Conservation (phyloP, 2,113 vertebrate species). For the Upupa epops region DNA sequence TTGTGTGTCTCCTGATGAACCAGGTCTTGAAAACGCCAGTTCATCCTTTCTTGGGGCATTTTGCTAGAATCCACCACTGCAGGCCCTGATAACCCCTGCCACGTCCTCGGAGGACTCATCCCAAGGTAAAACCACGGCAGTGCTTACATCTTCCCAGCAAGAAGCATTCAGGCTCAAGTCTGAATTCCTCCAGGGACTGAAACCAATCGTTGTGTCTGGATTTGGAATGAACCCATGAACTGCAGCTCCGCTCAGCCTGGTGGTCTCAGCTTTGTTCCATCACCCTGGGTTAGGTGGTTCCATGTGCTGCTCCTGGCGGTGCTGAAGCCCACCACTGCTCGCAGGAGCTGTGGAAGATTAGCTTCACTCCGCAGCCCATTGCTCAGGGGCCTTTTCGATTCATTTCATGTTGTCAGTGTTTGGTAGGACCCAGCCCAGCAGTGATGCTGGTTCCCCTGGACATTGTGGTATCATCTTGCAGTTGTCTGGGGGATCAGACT, state of each 20-base stretch:
- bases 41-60: not conserved
- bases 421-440: not conserved
- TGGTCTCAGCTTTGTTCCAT: not conserved
- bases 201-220: not conserved
- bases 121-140: not conserved
- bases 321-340: not conserved
- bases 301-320: not conserved
- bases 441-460: not conserved
- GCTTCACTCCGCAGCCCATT: not conserved
- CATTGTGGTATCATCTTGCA: not conserved
- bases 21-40: not conserved
- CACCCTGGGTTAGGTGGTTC: accelerated
- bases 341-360: not conserved
- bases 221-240: not conserved
- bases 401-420: not conserved
- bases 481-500: accelerated
- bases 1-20: not conserved
- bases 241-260: not conserved
- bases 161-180: not conserved
- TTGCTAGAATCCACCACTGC: not conserved
- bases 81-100: not conserved
- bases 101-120: not conserved
- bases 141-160: not conserved
- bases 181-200: not conserved
- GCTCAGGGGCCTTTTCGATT: not conserved